Percentiles rank a stretch among this genome's conserved stretches.
These are phyloP conservation scores for Oscarella lobularis DNA, from an alignment of 37 sponge, comb jelly and placozoan species.

Conservation along the genomic window DNA sequence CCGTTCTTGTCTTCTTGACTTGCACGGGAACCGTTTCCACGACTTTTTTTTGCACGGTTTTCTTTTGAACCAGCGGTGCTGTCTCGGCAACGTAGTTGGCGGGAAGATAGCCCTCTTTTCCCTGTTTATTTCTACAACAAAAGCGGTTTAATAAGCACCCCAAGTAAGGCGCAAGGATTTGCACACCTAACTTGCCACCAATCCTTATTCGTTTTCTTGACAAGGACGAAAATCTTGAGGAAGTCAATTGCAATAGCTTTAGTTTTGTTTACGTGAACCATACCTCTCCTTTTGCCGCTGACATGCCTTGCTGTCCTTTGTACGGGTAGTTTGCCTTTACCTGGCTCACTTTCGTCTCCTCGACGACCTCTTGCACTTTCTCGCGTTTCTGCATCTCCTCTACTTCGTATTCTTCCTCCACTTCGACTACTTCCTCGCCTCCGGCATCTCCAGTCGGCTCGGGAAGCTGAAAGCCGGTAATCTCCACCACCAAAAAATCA, in stretches of 20 bases:
- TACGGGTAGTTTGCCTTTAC: conserved; percentile 60
- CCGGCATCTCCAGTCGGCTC: conserved; percentile 18
- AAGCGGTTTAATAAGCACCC: no score
- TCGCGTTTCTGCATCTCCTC: conserved; percentile 54
- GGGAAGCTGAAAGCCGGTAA: neutral
- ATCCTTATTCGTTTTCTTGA: conserved; percentile 66
- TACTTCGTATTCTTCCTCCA: conserved; percentile 60
- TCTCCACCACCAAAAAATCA: neutral
- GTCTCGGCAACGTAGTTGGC: conserved; percentile 78
- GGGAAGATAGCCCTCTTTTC: conserved; percentile 86
- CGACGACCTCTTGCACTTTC: conserved; percentile 51
- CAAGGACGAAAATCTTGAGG: conserved; percentile 45
- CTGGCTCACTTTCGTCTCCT: conserved; percentile 49
- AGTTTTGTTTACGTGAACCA: no score
- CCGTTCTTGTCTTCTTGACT: conserved; percentile 26
- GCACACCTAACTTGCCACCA: conserved; percentile 94
- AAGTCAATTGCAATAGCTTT: no score
- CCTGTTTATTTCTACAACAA: conserved; percentile 29
- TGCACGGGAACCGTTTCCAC: conserved; percentile 48
- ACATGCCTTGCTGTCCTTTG: conserved; percentile 69
- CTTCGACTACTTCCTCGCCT: conserved; percentile 41
- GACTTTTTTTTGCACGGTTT: conserved; percentile 42
- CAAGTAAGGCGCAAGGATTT: conserved; percentile 31
- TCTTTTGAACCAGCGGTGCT: conserved; percentile 39
- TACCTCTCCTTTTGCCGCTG: conserved; percentile 76